Conservation (phyloP, 2,113 vertebrate genomes). For the Cyprinodon variegatus region DNA sequence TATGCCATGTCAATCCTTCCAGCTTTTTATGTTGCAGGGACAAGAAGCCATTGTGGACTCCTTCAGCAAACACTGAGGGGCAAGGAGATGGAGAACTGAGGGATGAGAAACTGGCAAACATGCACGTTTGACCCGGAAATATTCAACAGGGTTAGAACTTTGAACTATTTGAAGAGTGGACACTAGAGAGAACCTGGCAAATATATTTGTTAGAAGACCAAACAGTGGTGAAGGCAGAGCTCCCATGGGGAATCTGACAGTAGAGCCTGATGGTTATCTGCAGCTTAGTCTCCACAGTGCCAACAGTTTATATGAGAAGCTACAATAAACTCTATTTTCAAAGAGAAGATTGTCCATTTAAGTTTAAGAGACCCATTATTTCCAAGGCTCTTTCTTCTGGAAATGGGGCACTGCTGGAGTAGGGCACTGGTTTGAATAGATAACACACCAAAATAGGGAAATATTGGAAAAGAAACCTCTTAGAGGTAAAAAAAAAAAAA, state of each 20-base stretch:
- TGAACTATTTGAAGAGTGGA: constrained; percentile 58
- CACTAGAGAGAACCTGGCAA: constrained; percentile 61
- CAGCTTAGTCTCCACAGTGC: constrained; percentile 40
- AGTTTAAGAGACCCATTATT: constrained; percentile 15
- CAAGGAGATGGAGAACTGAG: constrained; percentile 19
- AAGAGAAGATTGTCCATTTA: constrained; percentile 39
- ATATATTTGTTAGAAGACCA: constrained; percentile 77
- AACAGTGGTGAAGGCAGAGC: constrained; percentile 74
- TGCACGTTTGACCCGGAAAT: constrained; percentile 74
- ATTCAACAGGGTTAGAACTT: constrained; percentile 55
- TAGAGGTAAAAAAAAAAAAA: neutral
- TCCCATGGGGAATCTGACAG: constrained; percentile 81
- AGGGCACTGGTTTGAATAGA: neutral
- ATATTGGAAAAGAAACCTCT: neutral
- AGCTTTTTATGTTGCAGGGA: constrained; percentile 40
- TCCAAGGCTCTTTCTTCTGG: neutral
- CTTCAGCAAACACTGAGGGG: constrained; percentile 52
- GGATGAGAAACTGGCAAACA: constrained; percentile 60
- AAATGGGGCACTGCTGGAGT: neutral
- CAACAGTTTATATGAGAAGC: constrained; percentile 55
- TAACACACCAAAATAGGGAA: neutral
- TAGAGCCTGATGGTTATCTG: constrained; percentile 61
- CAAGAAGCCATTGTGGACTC: constrained; percentile 54
- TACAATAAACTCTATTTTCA: constrained; percentile 68
- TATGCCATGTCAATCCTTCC: constrained; percentile 52